Base-by-base conservation (phyloP, 2,113 vertebrate species). In the Grantiella picta region DNA sequence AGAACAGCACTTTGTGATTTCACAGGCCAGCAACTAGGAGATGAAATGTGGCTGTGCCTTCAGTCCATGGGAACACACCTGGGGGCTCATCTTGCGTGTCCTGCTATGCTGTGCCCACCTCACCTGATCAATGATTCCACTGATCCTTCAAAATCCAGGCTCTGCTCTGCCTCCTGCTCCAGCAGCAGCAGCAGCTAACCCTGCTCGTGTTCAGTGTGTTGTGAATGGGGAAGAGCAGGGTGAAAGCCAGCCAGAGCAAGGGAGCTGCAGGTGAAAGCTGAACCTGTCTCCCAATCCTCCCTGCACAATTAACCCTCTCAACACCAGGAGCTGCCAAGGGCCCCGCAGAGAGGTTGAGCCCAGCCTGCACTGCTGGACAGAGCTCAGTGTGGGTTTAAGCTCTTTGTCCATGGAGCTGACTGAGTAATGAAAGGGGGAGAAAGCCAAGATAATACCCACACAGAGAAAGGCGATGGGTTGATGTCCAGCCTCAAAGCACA, bases 161-260 rank as follows among this genome's bases (percentile, higher is more conserved):
- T 90, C 61, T 61, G 78, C 59, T 91, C 73, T 47, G 61, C 28
- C 65, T 89, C 35, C 49, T 64, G 40, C 29, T 56, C 28, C 81
- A 78, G 79, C 45, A 78, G 15, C 56, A 63, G 23, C 24, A 22
- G 4, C 64, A 76, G 35, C 7, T 9, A 49, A 23, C 25, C 66
- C 85, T 61, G 49, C 27, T 69, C 9, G 0, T 19, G 27, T 20
- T 77, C 2, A 0, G 18, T 13, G 45, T 5, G 0, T 77, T 63
- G 52, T 23, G 49, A 57, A 38, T 2, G 0, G 38, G 11, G 47
- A 40, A 56, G 49, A 68, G 42, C 79, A 40, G 23, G 0, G 0
- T 33, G 61, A 82, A 40, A 76, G 27, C 9, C 77, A 73, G 25
- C 11, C 71, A 78, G 25, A 11, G 25, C 17, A 29, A 54, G 23